A percentile compares a stretch with the other conserved stretches of the same genome.
phyloP scores from a whole-genome alignment of 30 jellyfish, hydroid and myxozoan genomes.

The Hydra vulgaris region DNA sequence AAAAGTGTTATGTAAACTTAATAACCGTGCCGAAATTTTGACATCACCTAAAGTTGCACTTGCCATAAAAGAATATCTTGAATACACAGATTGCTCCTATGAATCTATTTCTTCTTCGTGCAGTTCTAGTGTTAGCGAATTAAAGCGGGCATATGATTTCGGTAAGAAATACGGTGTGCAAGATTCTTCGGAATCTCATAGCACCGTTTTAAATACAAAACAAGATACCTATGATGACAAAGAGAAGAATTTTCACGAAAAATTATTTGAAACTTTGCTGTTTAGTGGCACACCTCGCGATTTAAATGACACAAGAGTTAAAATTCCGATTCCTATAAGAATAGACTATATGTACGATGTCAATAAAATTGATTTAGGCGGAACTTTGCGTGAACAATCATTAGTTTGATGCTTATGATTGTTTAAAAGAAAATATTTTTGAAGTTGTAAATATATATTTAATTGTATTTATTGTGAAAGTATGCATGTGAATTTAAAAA shows the following conservation, averaged over 20 bases:
- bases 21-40: background rate
- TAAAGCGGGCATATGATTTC: slow-evolving; percentile 79
- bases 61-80: slow-evolving; percentile 7
- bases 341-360: background rate
- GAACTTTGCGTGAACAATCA: slow-evolving; percentile 9
- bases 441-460: background rate
- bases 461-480: background rate
- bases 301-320: slow-evolving; percentile 16
- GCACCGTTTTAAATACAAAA: background rate
- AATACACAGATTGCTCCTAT: slow-evolving; percentile 62
- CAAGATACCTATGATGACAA: background rate
- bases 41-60: slow-evolving; percentile 15
- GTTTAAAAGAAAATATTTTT: background rate
- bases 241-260: slow-evolving; percentile 18
- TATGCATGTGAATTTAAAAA: background rate
- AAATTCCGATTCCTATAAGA: slow-evolving; percentile 19
- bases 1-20: slow-evolving; percentile 4
- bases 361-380: background rate
- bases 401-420: background rate
- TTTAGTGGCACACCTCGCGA: slow-evolving; percentile 21
- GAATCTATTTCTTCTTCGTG: slow-evolving; percentile 88
- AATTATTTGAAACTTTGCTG: background rate
- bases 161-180: slow-evolving; percentile 76
- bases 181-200: slow-evolving; percentile 37
- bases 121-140: slow-evolving; percentile 78